A percentile compares a stretch with the other conserved stretches of the same genome.
These are phyloP conservation scores for Octodonta nipae DNA, from an alignment of 2,888 invertebrate genomes.

Conservation along the genomic window DNA sequence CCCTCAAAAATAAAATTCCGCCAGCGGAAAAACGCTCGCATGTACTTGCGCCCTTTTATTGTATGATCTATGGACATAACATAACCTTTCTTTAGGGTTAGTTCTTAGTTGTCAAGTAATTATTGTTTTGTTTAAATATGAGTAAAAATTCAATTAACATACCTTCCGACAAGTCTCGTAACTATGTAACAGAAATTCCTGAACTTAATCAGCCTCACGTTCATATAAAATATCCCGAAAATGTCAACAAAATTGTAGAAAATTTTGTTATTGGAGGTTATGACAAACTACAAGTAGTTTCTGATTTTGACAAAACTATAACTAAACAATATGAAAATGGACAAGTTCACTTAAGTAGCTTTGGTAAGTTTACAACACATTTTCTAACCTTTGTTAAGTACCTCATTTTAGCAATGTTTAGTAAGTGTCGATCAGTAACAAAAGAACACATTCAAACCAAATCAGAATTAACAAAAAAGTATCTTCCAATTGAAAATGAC, in stretches of 20 bases:
- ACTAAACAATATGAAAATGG: conserved; percentile 70
- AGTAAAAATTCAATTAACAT: too few relatives aligned
- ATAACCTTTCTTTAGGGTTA: too few relatives aligned
- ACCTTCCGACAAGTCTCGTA: too few relatives aligned
- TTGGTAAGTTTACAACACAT: conserved; percentile 43
- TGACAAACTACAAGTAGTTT: conserved; percentile 64
- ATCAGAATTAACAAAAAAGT: conserved; percentile 49
- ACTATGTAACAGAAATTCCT: conserved; percentile 14
- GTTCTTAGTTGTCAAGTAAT: too few relatives aligned
- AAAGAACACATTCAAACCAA: conserved; percentile 48
- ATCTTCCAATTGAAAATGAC: conserved; percentile 76
- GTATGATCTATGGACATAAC: too few relatives aligned
- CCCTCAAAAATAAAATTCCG: too few relatives aligned
- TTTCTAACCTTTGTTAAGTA: too few relatives aligned
- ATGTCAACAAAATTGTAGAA: conserved; percentile 43
- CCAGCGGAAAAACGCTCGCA: too few relatives aligned
- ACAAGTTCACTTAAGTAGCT: conserved; percentile 59
- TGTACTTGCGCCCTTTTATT: too few relatives aligned
- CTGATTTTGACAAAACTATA: conserved; percentile 82
- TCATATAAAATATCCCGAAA: conserved; percentile 39
- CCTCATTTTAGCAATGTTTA: conserved; percentile 65
- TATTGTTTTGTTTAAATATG: too few relatives aligned
- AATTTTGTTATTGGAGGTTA: conserved; percentile 44
- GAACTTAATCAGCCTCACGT: conserved; percentile 27
- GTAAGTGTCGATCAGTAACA: conserved; percentile 58